Base-by-base conservation (phyloP, 2,888 invertebrate genomes). In the Pristionchus japonicus region DNA sequence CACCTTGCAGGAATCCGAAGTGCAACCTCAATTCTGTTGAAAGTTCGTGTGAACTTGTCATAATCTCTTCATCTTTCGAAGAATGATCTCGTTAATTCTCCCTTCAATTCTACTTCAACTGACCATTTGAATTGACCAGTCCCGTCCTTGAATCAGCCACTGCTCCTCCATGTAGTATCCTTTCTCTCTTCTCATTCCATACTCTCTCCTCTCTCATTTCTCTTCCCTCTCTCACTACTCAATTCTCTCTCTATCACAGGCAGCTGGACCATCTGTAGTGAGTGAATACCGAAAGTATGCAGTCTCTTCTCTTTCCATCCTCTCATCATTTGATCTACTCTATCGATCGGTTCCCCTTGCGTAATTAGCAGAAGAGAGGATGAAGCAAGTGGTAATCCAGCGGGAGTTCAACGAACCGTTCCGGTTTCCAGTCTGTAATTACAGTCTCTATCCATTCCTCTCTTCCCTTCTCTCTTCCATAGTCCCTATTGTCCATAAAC, bases 41-140 rank as follows among this genome's bases (percentile, higher is more conserved):
- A 67, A 67, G 67, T 67, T 34, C 67, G 67, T 67, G 67, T 67
- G 43, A 43, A 74, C 74, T 74, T 43, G 74, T 74, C 74, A 74
- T 74, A 74, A 74, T 74, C 74, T 40, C 74, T 31, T n/a, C 23
- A 31, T 40, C 43, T 20, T 70, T 31, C 34, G 31, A 37, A 31
- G 43, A 74, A 15, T 74, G 40, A n/a, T 52, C 52, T 52, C 52
- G 52, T 52, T 6, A 49, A 15, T 49, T 49, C 52, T 52, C 74
- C 2, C 70, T 70, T 70, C 37, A 34, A 34, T 37, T 37, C 17
- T n/a, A n/a, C 70, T 34, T 37, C 64, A 3, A 13, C 23, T 40
- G 3, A 4, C 17, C 74, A 74, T 43, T 40, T 7, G 74, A 40
- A 64, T 52, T 52, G 67, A 67, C n/a, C 67, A 67, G 31, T 67